Conservation (phyloP, 2,113 vertebrate genomes). For the Gambusia holbrooki region DNA sequence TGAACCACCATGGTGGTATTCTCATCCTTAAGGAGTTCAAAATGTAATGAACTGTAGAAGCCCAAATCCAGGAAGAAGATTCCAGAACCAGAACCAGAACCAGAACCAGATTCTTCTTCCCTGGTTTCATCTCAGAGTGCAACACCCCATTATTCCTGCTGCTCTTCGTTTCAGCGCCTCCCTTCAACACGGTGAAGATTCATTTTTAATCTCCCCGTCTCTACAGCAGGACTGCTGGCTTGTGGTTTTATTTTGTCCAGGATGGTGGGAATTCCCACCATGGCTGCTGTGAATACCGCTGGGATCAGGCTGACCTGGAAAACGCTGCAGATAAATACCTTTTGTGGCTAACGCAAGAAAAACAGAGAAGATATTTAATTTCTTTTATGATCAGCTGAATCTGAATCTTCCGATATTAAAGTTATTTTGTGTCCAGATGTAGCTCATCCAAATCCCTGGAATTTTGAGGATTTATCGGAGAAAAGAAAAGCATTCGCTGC, state of each 20-base stretch:
- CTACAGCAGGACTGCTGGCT: not conserved
- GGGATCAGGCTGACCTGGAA: not conserved
- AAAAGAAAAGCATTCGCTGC: not conserved
- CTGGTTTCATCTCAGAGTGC: too few species aligned
- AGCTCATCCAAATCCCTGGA: conserved; percentile 27
- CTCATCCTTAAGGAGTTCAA: too few species aligned
- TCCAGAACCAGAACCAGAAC: too few species aligned
- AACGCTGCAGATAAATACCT: not conserved
- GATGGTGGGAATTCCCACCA: not conserved
- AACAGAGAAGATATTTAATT: not conserved
- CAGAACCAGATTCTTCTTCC: too few species aligned
- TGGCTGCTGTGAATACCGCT: not conserved
- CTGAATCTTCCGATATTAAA: conserved; percentile 15
- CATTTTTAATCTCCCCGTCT: not conserved
- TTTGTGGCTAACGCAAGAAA: not conserved
- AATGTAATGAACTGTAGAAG: too few species aligned
- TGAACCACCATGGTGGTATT: too few species aligned
- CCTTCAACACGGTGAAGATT: too few species aligned
- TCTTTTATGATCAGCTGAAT: conserved; percentile 3
- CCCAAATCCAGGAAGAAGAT: too few species aligned
- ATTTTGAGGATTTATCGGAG: conserved; percentile 31
- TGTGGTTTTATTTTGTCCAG: not conserved
- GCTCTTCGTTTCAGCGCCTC: too few species aligned
- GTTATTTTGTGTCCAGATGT: conserved; percentile 12
- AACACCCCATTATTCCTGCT: too few species aligned